phyloP scores from a whole-genome alignment of 2,888 invertebrate species.

The Loripinus fragilis region DNA sequence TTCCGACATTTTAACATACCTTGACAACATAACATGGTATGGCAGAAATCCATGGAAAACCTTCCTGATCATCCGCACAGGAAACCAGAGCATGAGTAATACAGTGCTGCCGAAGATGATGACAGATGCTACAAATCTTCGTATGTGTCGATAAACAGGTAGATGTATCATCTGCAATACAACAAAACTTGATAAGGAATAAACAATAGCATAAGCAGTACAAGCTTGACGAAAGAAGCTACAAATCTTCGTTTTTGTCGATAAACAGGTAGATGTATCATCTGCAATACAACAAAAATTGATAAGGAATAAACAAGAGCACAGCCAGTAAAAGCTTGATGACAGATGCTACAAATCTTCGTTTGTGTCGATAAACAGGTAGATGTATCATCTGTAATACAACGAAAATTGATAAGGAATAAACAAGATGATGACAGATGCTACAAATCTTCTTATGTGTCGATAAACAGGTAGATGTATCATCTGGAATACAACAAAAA shows the following conservation, averaged over 20 bases:
- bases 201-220: slow-evolving; percentile 97
- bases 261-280: slow-evolving; percentile 98
- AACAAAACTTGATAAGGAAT: too few species aligned
- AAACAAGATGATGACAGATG: slow-evolving; percentile 99
- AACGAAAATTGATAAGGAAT: too few species aligned
- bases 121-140: slow-evolving; percentile 95
- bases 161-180: slow-evolving; percentile 95
- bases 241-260: slow-evolving; percentile 95
- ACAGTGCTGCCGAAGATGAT: slow-evolving; percentile 95
- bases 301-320: too few species aligned
- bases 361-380: slow-evolving; percentile 94
- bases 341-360: slow-evolving; percentile 96
- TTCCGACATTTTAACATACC: slow-evolving; percentile 67
- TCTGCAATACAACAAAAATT: slow-evolving; percentile 86
- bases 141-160: slow-evolving; percentile 94
- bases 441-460: slow-evolving; percentile 94
- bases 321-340: slow-evolving; percentile 97
- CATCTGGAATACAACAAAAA: slow-evolving; percentile 89
- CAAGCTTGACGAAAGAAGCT: slow-evolving; percentile 97
- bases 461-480: slow-evolving; percentile 97
- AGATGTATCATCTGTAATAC: slow-evolving; percentile 95
- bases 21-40: slow-evolving; percentile 91
- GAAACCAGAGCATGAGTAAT: slow-evolving; percentile 97
- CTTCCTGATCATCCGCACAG: slow-evolving; percentile 92
- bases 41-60: slow-evolving; percentile 93